Evolutionary conservation across 2,797 vertebrate genomes (phyloP), one percentile per base, ranked within the genome.

Genomic region (Saxicola maurus): DNA sequence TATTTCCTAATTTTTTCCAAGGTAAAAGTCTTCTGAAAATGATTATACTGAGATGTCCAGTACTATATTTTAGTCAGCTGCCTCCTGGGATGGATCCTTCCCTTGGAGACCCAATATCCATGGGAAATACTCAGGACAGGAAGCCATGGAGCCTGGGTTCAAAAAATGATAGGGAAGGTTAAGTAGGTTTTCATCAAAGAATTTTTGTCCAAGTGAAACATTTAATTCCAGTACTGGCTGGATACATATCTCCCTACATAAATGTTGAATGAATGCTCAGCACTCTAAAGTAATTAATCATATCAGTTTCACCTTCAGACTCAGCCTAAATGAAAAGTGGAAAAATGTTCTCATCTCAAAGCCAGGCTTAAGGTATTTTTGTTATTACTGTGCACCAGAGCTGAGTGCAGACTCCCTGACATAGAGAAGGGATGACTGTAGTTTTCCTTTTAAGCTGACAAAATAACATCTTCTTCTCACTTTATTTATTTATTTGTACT

Each of bases 401-500:
- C 17, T 10, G 12, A 49, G 56, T 60, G 61, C 35, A 64, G 59
- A 16, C 31, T 76, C 37, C 30, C 24, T 68, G 53, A 38, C 61
- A 8, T 1, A 62, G 40, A 20, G 85, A 24, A 81, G 27, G 23
- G 18, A n/a, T 55, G 35, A 33, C 28, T 72, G 55, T 35, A 21
- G 11, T 67, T 91, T 67, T 55, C 56, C 68, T 79, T 82, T 67
- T 78, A 74, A 85, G 37, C 43, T 78, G 72, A 69, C 78, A 65
- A 87, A 85, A 48, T 33, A 73, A 81, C 45, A 57, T 45, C 65
- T 80, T 89, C 65, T 61, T 76, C 59, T 35, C 27, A 33, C 31
- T 86, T 89, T 49, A 37, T 71, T 86, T 90, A 57, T 78, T 69
- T 87, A 51, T 88, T 91, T 92, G 24, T 92, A 93, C 72, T 82